These are phyloP conservation scores for Pangasius larnaudii DNA, from an alignment of 2,797 vertebrate genomes.

Conservation along the genomic window DNA sequence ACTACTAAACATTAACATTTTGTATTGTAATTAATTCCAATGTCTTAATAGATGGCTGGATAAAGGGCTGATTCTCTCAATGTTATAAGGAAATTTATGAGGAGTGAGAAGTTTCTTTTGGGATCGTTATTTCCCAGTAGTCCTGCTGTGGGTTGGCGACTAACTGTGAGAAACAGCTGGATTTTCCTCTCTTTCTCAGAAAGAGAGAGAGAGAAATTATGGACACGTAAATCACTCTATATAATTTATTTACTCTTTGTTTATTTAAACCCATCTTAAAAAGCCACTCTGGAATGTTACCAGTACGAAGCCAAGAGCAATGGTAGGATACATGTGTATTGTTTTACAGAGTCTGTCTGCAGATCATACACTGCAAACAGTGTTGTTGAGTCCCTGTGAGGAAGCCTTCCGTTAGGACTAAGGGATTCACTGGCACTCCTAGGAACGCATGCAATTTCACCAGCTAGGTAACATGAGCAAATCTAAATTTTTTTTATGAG, in stretches of 20 bases:
- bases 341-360: background rate
- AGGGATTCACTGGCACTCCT: background rate
- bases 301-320: background rate
- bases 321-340: background rate
- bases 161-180: conserved; percentile 46
- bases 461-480: background rate
- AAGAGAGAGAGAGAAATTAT: background rate
- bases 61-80: conserved; percentile 45
- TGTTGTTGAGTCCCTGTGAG: background rate
- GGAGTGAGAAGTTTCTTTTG: conserved; percentile 50
- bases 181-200: conserved; percentile 30
- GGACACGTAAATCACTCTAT: background rate
- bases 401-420: background rate
- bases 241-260: conserved; percentile 15
- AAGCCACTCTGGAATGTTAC: conserved; percentile 6
- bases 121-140: conserved; percentile 43
- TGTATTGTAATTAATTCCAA: conserved; percentile 17
- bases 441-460: no score
- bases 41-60: conserved; percentile 23
- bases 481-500: background rate
- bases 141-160: conserved; percentile 52
- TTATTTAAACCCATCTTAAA: conserved; percentile 18
- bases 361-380: conserved; percentile 1
- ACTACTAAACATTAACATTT: conserved; percentile 1
- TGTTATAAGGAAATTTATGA: conserved; percentile 51